These are phyloP conservation scores for Nudaria mundana DNA, from an alignment of 2,888 invertebrate species.

Conservation along the genomic window DNA sequence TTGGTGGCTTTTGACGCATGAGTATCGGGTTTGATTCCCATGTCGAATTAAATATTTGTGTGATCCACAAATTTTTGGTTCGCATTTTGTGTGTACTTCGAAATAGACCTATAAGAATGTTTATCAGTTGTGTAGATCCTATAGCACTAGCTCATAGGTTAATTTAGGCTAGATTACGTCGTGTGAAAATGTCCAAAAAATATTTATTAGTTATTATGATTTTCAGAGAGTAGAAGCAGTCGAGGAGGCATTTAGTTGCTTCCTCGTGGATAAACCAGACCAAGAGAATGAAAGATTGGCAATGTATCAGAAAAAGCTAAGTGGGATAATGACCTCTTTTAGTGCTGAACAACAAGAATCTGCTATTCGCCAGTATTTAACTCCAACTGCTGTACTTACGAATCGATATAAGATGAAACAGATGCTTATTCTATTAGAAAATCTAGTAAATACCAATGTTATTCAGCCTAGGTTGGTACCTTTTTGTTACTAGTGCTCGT, in stretches of 20 bases:
- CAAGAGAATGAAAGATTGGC: constrained; percentile 85
- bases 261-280: constrained; percentile 88
- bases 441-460: constrained; percentile 86
- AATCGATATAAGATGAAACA: constrained; percentile 89
- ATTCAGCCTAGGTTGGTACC: constrained; percentile 86
- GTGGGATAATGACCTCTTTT: constrained; percentile 83
- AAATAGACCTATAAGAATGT: background rate
- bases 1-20: too few relatives aligned
- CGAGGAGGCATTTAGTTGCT: constrained; percentile 94
- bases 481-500: too few relatives aligned
- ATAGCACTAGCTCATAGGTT: too few relatives aligned
- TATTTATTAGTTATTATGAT: background rate
- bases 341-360: constrained; percentile 88
- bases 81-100: too few relatives aligned
- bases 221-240: constrained; percentile 89
- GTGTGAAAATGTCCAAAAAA: too few relatives aligned
- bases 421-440: constrained; percentile 87
- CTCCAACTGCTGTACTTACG: constrained; percentile 86
- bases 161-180: too few relatives aligned
- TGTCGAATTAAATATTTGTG: too few relatives aligned
- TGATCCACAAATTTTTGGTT: too few relatives aligned
- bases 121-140: too few relatives aligned
- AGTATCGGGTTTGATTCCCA: too few relatives aligned
- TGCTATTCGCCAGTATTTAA: constrained; percentile 88
- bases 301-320: constrained; percentile 86